Conservation (phyloP, 2,797 vertebrate genomes). For the Parotocinclus haroldoi region DNA sequence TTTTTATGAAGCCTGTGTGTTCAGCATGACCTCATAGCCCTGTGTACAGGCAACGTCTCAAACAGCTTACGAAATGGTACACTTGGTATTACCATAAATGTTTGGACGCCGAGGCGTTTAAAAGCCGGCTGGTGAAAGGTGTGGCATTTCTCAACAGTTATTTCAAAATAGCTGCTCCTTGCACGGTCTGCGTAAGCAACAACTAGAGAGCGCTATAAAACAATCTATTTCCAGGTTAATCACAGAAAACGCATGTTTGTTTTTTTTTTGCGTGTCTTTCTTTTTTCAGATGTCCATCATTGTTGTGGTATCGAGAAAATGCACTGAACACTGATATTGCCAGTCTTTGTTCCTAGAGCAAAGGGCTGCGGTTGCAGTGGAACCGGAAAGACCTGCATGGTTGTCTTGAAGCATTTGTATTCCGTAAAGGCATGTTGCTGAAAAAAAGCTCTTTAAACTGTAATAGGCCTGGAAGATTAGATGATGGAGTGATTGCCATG, state of each 20-base stretch:
- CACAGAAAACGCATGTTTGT: not conserved
- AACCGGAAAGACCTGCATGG: slow-evolving; percentile 73
- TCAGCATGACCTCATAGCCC: no score
- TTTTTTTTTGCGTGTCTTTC: not conserved
- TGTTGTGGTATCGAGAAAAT: no score
- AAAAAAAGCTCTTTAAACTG: not conserved
- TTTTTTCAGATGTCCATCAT: not conserved
- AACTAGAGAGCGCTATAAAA: not conserved
- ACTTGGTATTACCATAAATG: no score
- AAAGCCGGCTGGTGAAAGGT: not conserved
- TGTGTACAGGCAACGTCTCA: no score
- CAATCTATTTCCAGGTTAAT: no score
- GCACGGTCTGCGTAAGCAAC: not conserved
- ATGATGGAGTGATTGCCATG: no score
- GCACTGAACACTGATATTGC: not conserved
- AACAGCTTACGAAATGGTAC: no score
- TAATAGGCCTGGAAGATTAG: no score
- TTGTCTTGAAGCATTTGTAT: slow-evolving; percentile 25
- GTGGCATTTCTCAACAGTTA: not conserved
- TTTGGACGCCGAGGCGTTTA: not conserved
- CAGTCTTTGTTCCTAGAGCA: slow-evolving; percentile 47
- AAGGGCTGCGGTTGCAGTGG: slow-evolving; percentile 53
- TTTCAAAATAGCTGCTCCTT: not conserved
- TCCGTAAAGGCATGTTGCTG: not conserved
- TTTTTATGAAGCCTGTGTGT: no score